Evolutionary conservation across 2,888 invertebrate species (phyloP).

Genomic region (Limenitis camilla): DNA sequence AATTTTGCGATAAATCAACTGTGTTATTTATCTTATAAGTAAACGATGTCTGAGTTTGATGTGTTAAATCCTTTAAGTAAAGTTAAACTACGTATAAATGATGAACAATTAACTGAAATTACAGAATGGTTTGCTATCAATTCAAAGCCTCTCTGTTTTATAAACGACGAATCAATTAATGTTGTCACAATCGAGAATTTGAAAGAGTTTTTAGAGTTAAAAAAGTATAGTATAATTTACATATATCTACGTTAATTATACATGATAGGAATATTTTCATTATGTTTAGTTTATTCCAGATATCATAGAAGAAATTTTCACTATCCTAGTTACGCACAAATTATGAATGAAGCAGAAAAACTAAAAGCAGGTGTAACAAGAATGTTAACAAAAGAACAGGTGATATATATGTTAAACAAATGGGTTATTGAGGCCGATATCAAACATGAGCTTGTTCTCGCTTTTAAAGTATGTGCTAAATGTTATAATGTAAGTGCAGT

Average conservation of each 20-base stretch:
- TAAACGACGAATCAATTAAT: slow-evolving; percentile 42
- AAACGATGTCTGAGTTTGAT: slow-evolving; percentile 41
- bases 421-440: slow-evolving; percentile 45
- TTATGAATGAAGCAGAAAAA: slow-evolving; percentile 51
- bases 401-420: slow-evolving; percentile 51
- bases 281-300: slow-evolving; percentile 31
- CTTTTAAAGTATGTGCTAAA: slow-evolving; percentile 42
- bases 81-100: slow-evolving; percentile 42
- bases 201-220: slow-evolving; percentile 45
- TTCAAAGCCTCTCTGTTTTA: slow-evolving; percentile 40
- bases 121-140: slow-evolving; percentile 49
- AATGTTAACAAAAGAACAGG: slow-evolving; percentile 51
- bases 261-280: background rate
- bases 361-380: slow-evolving; percentile 43
- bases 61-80: slow-evolving; percentile 42
- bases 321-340: slow-evolving; percentile 53
- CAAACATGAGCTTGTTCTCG: slow-evolving; percentile 54
- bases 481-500: background rate
- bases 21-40: background rate
- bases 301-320: slow-evolving; percentile 54
- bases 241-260: background rate
- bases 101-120: slow-evolving; percentile 47
- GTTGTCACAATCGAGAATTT: slow-evolving; percentile 53
- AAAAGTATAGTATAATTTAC: slow-evolving; percentile 43
- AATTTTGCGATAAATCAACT: background rate